Evolutionary conservation across 2,113 vertebrate species (phyloP).

Genomic region (Isichthys henryi): DNA sequence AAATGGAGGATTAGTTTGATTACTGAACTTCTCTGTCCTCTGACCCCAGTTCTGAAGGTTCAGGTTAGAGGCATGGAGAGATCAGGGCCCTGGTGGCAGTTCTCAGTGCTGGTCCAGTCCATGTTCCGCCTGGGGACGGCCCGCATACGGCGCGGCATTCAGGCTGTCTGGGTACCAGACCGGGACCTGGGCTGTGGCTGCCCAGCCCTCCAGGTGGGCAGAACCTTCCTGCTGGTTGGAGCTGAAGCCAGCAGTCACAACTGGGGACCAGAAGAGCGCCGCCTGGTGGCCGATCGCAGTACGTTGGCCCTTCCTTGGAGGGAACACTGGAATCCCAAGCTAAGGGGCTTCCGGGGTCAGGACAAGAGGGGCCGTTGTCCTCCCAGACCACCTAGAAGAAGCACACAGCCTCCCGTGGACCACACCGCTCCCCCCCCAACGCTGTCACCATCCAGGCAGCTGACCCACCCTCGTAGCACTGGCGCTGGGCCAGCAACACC

Average conservation of each 20-base stretch:
- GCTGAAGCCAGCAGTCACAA: conserved; percentile 52
- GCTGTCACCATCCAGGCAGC: background rate
- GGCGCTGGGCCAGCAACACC: background rate
- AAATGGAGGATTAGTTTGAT: background rate
- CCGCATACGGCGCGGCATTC: conserved; percentile 58
- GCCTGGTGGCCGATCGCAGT: conserved; percentile 70
- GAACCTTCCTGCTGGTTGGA: conserved; percentile 64
- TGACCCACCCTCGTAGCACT: background rate
- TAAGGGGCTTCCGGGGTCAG: conserved; percentile 72
- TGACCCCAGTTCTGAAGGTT: conserved; percentile 62
- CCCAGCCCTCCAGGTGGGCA: conserved; percentile 63
- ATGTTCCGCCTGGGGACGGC: conserved; percentile 63
- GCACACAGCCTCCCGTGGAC: conserved; percentile 6
- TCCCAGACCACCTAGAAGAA: conserved; percentile 7
- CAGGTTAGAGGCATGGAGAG: conserved; percentile 67
- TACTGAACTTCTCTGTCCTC: background rate
- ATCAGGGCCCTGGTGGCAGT: conserved; percentile 72
- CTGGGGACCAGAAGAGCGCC: conserved; percentile 62
- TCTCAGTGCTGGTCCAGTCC: conserved; percentile 64
- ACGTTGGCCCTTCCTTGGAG: conserved; percentile 78
- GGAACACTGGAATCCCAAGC: conserved; percentile 74
- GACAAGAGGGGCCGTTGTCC: conserved; percentile 70
- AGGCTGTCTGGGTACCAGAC: conserved; percentile 74
- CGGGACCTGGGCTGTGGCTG: conserved; percentile 73
- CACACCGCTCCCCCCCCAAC: background rate